Conservation (phyloP, 2,888 invertebrate species). For the Tortricodes alternella region DNA sequence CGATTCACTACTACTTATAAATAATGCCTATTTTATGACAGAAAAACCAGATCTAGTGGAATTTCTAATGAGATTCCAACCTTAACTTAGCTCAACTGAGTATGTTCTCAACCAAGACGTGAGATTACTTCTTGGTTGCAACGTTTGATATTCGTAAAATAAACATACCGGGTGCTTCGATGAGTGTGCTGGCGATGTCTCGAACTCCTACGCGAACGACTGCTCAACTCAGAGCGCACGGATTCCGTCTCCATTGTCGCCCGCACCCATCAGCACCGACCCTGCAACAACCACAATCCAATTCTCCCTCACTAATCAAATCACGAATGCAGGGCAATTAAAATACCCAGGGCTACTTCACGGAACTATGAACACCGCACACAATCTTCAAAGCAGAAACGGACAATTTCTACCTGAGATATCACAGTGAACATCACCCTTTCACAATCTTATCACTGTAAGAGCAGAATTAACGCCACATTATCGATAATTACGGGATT, state of each 20-base stretch:
- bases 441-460: constrained; percentile 30
- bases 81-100: neutral
- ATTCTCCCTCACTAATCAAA: constrained; percentile 54
- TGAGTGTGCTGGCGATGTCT: constrained; percentile 85
- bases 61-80: constrained; percentile 7
- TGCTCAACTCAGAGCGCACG: constrained; percentile 95
- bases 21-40: constrained; percentile 8
- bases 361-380: constrained; percentile 55
- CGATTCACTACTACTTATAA: neutral
- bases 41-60: constrained; percentile 1
- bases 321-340: constrained; percentile 67
- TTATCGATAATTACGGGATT: constrained; percentile 56
- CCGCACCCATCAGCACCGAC: constrained; percentile 65
- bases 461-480: constrained; percentile 56
- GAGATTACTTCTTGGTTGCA: neutral
- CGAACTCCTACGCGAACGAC: constrained; percentile 88
- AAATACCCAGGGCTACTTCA: constrained; percentile 64
- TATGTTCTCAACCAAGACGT: neutral
- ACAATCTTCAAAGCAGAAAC: constrained; percentile 41
- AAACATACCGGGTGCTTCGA: constrained; percentile 84
- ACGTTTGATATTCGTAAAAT: constrained; percentile 9
- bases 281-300: constrained; percentile 54
- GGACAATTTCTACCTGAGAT: constrained; percentile 30
- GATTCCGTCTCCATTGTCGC: constrained; percentile 95
- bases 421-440: constrained; percentile 22